These are phyloP conservation scores for Anabas testudineus DNA, from an alignment of 2,797 vertebrate species.

Conservation along the genomic window DNA sequence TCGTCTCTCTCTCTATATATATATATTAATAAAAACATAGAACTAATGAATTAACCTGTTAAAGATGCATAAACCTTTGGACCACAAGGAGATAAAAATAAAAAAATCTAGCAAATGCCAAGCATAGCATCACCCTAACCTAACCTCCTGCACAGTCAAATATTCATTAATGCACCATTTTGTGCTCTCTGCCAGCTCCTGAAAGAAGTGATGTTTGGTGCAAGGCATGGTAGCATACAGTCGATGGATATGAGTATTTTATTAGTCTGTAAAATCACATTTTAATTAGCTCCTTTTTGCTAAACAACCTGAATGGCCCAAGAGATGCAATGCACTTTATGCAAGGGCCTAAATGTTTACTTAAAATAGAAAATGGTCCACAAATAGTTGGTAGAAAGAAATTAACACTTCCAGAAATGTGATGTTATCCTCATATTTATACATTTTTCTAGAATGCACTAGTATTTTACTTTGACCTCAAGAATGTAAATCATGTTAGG, in stretches of 20 bases:
- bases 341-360: not conserved
- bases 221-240: not conserved
- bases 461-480: not conserved
- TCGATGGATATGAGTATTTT: not conserved
- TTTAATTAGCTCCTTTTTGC: too few relatives aligned
- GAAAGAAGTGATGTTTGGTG: not conserved
- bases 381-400: not conserved
- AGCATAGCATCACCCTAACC: too few relatives aligned
- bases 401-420: not conserved
- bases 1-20: not conserved
- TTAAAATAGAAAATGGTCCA: too few relatives aligned
- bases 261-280: too few relatives aligned
- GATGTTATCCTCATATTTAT: too few relatives aligned
- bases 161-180: too few relatives aligned
- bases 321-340: too few relatives aligned
- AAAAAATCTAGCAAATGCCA: too few relatives aligned
- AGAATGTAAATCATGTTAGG: not conserved
- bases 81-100: not conserved
- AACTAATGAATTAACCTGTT: not conserved
- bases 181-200: too few relatives aligned
- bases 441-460: too few relatives aligned
- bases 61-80: not conserved
- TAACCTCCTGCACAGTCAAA: too few relatives aligned
- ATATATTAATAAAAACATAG: not conserved
- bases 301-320: too few relatives aligned